Conservation (phyloP, 92 coral and sea anemone species). For the Scolanthus callimorphus region DNA sequence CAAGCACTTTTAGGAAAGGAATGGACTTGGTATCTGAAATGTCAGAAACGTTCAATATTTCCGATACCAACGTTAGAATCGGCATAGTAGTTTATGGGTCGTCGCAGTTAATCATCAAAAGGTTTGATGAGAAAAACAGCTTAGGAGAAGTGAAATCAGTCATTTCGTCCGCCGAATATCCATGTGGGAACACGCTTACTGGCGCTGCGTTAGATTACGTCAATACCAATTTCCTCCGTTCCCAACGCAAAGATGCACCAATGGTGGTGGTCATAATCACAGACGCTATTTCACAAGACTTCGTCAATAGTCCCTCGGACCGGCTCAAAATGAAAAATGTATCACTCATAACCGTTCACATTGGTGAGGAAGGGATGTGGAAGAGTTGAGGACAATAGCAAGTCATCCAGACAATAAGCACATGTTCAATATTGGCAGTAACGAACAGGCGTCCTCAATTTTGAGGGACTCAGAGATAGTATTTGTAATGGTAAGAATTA, state of each 20-base stretch:
- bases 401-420: slow-evolving; percentile 46
- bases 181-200: slow-evolving; percentile 32
- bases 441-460: slow-evolving; percentile 10
- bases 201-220: slow-evolving; percentile 54
- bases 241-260: slow-evolving; percentile 48
- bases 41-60: slow-evolving; percentile 43
- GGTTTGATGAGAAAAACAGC: not conserved
- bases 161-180: slow-evolving; percentile 17
- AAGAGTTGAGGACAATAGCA: slow-evolving; percentile 42
- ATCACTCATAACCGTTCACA: slow-evolving; percentile 32
- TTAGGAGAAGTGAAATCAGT: not conserved
- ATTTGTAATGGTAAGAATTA: slow-evolving; percentile 47
- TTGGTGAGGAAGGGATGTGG: slow-evolving; percentile 16
- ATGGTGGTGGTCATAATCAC: slow-evolving; percentile 49
- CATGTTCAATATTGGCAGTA: slow-evolving; percentile 32
- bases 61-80: slow-evolving; percentile 46
- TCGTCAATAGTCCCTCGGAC: slow-evolving; percentile 25
- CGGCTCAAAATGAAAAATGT: slow-evolving; percentile 39
- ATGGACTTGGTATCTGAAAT: slow-evolving; percentile 46
- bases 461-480: slow-evolving; percentile 23
- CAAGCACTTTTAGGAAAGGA: slow-evolving; percentile 62
- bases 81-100: slow-evolving; percentile 45
- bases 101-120: not conserved
- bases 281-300: slow-evolving; percentile 39
- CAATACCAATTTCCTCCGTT: slow-evolving; percentile 22